phyloP scores from a whole-genome alignment of 2,888 invertebrate genomes.

The Graphium colonna region DNA sequence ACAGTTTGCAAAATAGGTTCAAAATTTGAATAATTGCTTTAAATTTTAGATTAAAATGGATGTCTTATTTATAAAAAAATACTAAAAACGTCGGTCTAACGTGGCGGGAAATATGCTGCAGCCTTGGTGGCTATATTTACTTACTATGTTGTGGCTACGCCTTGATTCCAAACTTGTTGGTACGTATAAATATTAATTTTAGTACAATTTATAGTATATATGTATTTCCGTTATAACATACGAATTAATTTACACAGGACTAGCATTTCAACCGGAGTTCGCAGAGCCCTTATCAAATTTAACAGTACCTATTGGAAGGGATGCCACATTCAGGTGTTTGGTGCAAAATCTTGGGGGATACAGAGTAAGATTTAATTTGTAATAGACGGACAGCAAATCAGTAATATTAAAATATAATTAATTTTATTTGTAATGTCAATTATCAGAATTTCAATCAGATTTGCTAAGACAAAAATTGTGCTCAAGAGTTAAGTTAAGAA shows the following conservation, averaged over 20 bases:
- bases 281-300: constrained; percentile 90
- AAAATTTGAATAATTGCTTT: no score
- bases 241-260: constrained; percentile 66
- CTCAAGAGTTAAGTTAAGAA: no score
- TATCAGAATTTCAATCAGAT: no score
- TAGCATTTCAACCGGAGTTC: constrained; percentile 91
- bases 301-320: constrained; percentile 90
- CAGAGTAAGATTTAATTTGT: constrained; percentile 81
- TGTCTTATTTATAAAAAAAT: no score
- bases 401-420: no score
- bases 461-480: no score
- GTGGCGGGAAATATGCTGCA: constrained; percentile 59
- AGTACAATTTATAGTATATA: not conserved
- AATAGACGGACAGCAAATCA: no score
- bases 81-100: constrained; percentile 23
- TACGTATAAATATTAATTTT: constrained; percentile 34
- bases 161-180: constrained; percentile 68
- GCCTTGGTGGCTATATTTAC: constrained; percentile 59
- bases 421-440: no score
- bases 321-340: constrained; percentile 92
- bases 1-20: not conserved
- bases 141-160: constrained; percentile 64
- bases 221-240: constrained; percentile 5
- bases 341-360: constrained; percentile 93
- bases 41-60: no score